Conservation (phyloP, 2,797 vertebrate genomes). For the Coilia nasus region DNA sequence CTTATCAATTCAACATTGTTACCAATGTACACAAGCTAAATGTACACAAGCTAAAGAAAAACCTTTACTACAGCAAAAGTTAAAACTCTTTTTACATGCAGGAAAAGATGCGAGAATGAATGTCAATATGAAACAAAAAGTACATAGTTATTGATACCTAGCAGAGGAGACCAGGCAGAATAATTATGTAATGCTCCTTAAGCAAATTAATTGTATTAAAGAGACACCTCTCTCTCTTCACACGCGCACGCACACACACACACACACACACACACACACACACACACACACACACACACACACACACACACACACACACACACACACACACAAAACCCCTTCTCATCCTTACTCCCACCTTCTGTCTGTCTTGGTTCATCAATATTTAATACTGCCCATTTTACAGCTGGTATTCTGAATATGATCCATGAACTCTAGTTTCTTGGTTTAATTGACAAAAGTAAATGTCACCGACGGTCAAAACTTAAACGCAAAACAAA, state of each 20-base stretch:
- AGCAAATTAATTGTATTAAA: too few relatives aligned
- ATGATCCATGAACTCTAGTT: slow-evolving; percentile 12
- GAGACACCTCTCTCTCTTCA: background rate
- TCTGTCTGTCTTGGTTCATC: background rate
- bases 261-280: background rate
- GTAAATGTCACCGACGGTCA: background rate
- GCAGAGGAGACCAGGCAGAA: too few relatives aligned
- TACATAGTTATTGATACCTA: too few relatives aligned
- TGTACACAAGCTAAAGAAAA: too few relatives aligned
- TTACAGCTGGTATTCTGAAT: slow-evolving; percentile 1
- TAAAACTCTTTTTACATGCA: too few relatives aligned
- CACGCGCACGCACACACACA: background rate
- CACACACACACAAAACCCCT: background rate
- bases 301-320: background rate
- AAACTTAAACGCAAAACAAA: background rate
- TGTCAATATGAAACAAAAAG: too few relatives aligned
- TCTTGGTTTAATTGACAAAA: slow-evolving; percentile 27
- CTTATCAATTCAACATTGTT: too few relatives aligned
- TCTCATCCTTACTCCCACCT: background rate
- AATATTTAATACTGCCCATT: background rate
- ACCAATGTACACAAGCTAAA: too few relatives aligned
- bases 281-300: slow-evolving; percentile 28
- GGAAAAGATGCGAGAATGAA: too few relatives aligned
- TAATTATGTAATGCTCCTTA: too few relatives aligned
- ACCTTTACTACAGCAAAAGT: too few relatives aligned